phyloP scores from a whole-genome alignment of 2,113 vertebrate genomes.

The Lophochroa leadbeateri region DNA sequence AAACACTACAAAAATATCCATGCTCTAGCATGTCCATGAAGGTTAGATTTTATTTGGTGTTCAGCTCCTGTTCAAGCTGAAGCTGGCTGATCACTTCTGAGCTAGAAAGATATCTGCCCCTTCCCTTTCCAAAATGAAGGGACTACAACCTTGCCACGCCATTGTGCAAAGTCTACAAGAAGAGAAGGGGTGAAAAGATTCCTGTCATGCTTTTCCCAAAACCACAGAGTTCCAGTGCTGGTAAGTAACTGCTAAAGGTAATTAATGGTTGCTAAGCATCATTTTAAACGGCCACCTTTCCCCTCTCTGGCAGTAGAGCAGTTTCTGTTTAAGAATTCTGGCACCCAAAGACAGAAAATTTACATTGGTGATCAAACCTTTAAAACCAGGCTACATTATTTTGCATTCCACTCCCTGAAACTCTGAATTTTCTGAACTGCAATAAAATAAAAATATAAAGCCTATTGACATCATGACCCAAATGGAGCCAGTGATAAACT shows the following conservation, averaged over 20 bases:
- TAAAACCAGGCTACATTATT: neutral
- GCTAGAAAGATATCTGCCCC: neutral
- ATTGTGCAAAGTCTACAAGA: neutral
- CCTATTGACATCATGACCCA: neutral
- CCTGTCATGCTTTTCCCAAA: neutral
- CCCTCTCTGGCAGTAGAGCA: neutral
- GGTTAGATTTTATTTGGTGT: neutral
- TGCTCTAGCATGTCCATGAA: neutral
- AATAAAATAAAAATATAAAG: neutral
- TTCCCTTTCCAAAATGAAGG: neutral
- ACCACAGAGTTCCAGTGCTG: neutral
- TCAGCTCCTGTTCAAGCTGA: neutral
- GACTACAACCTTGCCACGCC: neutral
- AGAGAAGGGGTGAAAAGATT: neutral
- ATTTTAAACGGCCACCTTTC: neutral
- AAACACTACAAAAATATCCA: neutral
- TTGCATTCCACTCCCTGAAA: neutral
- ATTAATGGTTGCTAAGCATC: neutral
- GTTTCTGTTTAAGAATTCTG: neutral
- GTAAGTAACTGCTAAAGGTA: neutral
- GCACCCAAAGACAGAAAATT: neutral
- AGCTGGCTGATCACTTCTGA: neutral
- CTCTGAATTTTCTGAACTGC: neutral
- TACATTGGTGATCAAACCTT: neutral
- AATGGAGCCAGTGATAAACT: neutral